Evolutionary conservation across 2,888 invertebrate genomes (phyloP).

Genomic region (Synanthedon vespiformis): DNA sequence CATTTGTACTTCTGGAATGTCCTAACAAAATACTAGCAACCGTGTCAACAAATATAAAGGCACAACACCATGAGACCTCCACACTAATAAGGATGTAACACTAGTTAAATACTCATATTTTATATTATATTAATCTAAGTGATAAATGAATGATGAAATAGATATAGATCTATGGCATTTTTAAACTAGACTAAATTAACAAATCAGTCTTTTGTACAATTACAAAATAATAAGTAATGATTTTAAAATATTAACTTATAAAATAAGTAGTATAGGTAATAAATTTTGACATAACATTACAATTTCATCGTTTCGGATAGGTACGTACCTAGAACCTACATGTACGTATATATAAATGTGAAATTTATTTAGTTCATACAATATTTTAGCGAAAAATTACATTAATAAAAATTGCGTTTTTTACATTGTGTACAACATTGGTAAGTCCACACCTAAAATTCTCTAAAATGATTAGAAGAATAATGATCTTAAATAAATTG

Average conservation of each 20-base stretch:
- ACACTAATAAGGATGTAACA: constrained; percentile 44
- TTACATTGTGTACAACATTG: too few relatives aligned
- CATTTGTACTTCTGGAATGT: constrained; percentile 53
- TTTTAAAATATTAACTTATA: constrained; percentile 33
- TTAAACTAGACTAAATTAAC: constrained; percentile 70
- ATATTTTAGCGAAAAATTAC: too few relatives aligned
- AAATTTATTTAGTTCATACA: too few relatives aligned
- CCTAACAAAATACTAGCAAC: constrained; percentile 36
- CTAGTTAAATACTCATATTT: constrained; percentile 32
- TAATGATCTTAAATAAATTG: too few relatives aligned
- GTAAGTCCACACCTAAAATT: too few relatives aligned
- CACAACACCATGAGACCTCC: constrained; percentile 56
- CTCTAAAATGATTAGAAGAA: too few relatives aligned
- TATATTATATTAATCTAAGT: constrained; percentile 29
- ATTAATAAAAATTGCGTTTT: too few relatives aligned
- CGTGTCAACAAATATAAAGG: constrained; percentile 49
- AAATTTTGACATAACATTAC: too few relatives aligned
- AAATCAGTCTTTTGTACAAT: constrained; percentile 68
- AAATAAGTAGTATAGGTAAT: constrained; percentile 10
- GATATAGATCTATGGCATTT: constrained; percentile 63
- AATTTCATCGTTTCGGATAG: too few relatives aligned
- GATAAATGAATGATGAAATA: constrained; percentile 37
- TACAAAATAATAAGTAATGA: constrained; percentile 55
- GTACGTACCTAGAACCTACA: too few relatives aligned
- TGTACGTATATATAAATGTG: too few relatives aligned